Conservation (phyloP, 2,113 vertebrate species). For the Pteruthius melanotis region DNA sequence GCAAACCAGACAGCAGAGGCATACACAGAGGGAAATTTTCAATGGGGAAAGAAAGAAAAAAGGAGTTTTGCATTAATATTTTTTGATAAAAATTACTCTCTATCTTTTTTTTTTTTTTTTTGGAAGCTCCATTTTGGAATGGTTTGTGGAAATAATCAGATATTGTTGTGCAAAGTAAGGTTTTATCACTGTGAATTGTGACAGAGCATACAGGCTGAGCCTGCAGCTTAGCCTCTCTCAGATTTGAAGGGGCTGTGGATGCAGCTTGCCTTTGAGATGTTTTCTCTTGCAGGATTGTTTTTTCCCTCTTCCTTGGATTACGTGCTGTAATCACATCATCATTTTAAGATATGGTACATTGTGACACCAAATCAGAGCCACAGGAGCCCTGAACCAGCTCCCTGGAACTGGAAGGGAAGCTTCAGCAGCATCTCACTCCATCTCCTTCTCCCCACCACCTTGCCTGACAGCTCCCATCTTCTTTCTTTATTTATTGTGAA, state of each 20-base stretch:
- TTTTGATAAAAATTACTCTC: neutral
- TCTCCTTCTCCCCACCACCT: neutral
- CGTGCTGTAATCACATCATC: neutral
- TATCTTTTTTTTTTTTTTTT: neutral
- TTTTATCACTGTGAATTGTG: neutral
- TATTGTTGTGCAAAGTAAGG: neutral
- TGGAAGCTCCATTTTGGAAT: neutral
- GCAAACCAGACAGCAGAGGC: neutral
- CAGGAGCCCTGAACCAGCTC: neutral
- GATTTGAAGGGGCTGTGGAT: neutral
- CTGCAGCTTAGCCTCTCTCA: neutral
- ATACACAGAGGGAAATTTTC: neutral
- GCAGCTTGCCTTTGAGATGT: neutral
- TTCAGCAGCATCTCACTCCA: neutral
- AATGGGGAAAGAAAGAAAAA: fast-evolving
- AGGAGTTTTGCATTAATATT: neutral
- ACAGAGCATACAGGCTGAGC: neutral
- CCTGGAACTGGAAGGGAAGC: neutral
- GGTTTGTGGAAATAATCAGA: neutral
- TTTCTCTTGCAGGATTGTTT: neutral
- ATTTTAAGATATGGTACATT: neutral
- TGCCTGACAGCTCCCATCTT: neutral
- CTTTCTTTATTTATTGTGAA: neutral
- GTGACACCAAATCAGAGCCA: neutral
- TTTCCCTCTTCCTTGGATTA: neutral